Conservation (phyloP, 2,113 vertebrate species). For the Naja naja region DNA sequence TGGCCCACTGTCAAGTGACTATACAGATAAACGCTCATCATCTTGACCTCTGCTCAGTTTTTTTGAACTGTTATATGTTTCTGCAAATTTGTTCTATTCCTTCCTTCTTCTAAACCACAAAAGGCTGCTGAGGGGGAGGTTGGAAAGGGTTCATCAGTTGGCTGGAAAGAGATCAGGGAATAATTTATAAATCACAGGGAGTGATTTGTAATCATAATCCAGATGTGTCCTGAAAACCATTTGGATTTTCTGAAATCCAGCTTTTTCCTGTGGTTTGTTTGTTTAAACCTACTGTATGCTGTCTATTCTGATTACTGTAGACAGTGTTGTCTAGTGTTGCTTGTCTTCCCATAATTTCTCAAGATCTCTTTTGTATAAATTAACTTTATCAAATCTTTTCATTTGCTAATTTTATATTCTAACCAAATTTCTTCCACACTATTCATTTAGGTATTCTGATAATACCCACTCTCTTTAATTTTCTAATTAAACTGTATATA, state of each 20-base stretch:
- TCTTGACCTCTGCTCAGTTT: not conserved
- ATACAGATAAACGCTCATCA: not conserved
- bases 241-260: not conserved
- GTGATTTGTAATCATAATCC: not conserved
- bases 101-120: not conserved
- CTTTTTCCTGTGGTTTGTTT: not conserved
- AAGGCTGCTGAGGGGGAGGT: not conserved
- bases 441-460: not conserved
- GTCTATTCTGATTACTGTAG: not conserved
- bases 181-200: not conserved
- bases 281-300: not conserved
- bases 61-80: not conserved
- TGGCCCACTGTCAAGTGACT: not conserved
- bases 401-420: not conserved
- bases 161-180: not conserved
- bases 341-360: not conserved
- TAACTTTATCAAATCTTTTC: not conserved
- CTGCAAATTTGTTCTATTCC: not conserved
- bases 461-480: not conserved
- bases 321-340: not conserved
- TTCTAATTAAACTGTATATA: not conserved
- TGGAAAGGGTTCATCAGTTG: not conserved
- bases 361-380: not conserved
- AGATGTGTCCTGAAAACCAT: not conserved
- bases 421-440: not conserved